phyloP scores from a whole-genome alignment of 2,888 invertebrate species.

The Alitta virens region DNA sequence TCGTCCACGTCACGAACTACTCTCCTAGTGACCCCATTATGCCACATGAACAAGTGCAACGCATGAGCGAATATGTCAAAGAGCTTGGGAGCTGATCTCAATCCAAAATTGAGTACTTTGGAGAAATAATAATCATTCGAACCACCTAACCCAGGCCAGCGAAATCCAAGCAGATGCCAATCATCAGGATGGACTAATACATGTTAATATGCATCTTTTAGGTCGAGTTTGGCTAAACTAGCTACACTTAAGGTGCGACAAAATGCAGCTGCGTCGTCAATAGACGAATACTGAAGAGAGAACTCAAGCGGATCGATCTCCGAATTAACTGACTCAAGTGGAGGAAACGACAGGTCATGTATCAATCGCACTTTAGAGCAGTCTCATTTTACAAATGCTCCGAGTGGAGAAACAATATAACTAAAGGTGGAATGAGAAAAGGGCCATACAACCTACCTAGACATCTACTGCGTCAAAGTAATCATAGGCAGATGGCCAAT shows the following conservation, averaged over 20 bases:
- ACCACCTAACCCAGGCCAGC: neutral
- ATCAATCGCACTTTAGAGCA: neutral
- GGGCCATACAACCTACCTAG: too few relatives aligned
- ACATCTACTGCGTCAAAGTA: too few relatives aligned
- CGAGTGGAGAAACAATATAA: neutral
- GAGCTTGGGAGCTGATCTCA: neutral
- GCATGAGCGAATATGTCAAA: too few relatives aligned
- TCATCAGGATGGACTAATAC: neutral
- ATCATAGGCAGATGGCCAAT: too few relatives aligned
- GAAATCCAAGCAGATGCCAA: neutral
- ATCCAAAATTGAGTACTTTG: neutral
- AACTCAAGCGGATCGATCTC: neutral
- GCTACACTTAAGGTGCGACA: too few relatives aligned
- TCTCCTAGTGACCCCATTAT: too few relatives aligned
- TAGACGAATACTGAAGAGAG: neutral
- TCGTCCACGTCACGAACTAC: too few relatives aligned
- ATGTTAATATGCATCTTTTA: neutral
- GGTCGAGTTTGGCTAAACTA: too few relatives aligned
- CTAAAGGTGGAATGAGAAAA: too few relatives aligned
- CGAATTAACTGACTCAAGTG: neutral
- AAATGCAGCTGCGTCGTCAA: neutral
- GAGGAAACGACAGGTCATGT: neutral
- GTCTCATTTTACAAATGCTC: neutral
- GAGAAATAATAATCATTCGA: neutral
- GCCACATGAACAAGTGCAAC: too few relatives aligned